phyloP scores from a whole-genome alignment of 2,797 vertebrate species.

The Chiroxiphia lanceolata region DNA sequence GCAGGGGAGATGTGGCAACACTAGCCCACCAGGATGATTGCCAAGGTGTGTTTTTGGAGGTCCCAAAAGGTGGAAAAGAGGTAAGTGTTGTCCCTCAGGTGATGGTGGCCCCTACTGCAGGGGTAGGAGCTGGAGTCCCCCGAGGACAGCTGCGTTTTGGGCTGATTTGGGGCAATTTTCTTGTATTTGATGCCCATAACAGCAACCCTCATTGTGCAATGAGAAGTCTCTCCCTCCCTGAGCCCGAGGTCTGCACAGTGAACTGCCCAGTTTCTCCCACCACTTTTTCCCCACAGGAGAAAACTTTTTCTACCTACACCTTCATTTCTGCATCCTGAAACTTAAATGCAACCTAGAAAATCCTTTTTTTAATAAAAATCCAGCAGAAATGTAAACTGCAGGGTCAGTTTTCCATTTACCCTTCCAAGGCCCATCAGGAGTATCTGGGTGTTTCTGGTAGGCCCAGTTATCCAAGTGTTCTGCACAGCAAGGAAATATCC shows the following conservation, averaged over 20 bases:
- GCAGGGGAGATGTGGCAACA: not conserved
- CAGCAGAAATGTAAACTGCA: not conserved
- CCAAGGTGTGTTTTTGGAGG: not conserved
- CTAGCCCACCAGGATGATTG: not conserved
- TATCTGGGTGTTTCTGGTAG: not conserved
- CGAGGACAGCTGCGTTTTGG: rapidly evolving
- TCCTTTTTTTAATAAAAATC: not conserved
- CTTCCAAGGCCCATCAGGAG: not conserved
- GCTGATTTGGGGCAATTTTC: not conserved
- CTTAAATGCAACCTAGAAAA: not conserved
- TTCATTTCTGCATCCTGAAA: not conserved
- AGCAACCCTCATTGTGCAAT: not conserved
- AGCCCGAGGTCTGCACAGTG: not conserved
- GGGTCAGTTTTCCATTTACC: not conserved
- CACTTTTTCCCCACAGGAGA: not conserved
- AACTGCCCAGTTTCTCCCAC: not conserved
- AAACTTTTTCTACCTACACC: not conserved
- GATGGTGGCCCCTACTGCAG: not conserved
- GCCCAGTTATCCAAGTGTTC: not conserved
- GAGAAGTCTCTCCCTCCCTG: not conserved
- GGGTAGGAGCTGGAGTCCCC: not conserved
- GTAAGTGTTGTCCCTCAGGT: rapidly evolving
- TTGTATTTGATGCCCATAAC: not conserved
- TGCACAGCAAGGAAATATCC: not conserved
- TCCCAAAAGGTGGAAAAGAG: rapidly evolving